Percentiles rank a stretch among this genome's conserved stretches.
Conservation (phyloP, 1,140 invertebrate species). For the Pantala flavescens region DNA sequence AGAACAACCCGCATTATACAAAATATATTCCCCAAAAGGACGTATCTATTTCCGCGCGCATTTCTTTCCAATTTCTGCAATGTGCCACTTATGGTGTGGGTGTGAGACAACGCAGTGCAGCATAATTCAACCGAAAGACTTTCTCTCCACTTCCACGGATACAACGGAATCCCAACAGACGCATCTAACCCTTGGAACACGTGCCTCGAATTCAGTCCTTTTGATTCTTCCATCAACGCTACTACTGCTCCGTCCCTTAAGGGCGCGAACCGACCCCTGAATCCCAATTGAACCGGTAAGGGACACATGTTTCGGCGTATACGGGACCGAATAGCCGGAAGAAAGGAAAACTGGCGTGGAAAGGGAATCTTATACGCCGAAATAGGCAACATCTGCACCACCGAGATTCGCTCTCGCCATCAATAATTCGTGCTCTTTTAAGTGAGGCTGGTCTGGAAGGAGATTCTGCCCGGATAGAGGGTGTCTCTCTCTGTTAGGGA, state of each 20-base stretch:
- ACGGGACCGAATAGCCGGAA: neutral
- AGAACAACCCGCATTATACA: too few species aligned
- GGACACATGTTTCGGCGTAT: neutral
- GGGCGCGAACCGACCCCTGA: neutral
- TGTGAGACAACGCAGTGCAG: neutral
- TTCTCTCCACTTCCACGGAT: neutral
- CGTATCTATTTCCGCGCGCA: too few species aligned
- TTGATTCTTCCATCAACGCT: conserved; percentile 9
- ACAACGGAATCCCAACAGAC: neutral
- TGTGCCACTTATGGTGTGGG: too few species aligned
- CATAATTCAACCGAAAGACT: neutral
- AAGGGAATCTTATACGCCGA: neutral
- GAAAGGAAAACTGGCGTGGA: neutral
- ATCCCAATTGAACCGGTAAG: neutral
- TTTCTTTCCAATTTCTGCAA: too few species aligned
- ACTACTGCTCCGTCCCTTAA: neutral
- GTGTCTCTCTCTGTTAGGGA: too few species aligned
- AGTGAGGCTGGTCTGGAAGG: too few species aligned
- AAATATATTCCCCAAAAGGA: too few species aligned
- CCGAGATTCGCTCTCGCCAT: neutral
- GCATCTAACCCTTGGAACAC: neutral
- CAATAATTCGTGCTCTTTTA: too few species aligned
- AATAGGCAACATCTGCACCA: neutral
- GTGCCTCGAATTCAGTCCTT: neutral
- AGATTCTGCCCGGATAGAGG: too few species aligned